Evolutionary conservation across 2,797 vertebrate genomes (phyloP).

Genomic region (Iguana delicatissima): DNA sequence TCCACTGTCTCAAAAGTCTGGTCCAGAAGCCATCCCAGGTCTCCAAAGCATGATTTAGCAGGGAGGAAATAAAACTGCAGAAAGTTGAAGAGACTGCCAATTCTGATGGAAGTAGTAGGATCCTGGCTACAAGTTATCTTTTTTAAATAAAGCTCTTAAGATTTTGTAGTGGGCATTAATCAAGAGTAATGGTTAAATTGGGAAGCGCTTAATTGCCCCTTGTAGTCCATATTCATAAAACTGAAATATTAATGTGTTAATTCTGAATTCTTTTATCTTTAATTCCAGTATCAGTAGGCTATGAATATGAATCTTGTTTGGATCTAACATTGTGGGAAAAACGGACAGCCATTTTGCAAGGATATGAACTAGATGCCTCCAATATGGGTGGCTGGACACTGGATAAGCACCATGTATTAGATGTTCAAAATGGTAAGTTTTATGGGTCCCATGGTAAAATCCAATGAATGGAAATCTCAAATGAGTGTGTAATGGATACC

Average conservation of each 20-base stretch:
- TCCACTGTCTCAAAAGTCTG: too few relatives aligned
- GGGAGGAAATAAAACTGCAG: too few relatives aligned
- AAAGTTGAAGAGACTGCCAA: too few relatives aligned
- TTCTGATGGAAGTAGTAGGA: too few relatives aligned
- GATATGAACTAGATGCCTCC: slow-evolving; percentile 95
- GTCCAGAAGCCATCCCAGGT: too few relatives aligned
- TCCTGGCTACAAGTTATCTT: background rate
- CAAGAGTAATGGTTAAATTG: background rate
- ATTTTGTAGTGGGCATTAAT: background rate
- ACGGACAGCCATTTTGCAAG: slow-evolving; percentile 92
- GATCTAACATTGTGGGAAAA: slow-evolving; percentile 98
- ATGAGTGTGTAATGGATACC: background rate
- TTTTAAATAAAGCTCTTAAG: background rate
- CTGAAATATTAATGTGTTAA: background rate
- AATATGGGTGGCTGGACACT: slow-evolving; percentile 97
- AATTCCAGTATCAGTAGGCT: slow-evolving; percentile 95
- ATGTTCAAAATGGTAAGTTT: slow-evolving; percentile 92
- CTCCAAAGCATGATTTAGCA: too few relatives aligned
- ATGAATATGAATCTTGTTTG: slow-evolving; percentile 97
- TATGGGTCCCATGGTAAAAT: background rate
- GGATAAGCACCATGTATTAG: slow-evolving; percentile 95
- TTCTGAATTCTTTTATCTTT: slow-evolving; percentile 50
- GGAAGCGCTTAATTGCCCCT: background rate
- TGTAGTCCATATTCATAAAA: background rate
- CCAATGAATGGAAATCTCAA: background rate